A percentile compares a stretch with the other conserved stretches of the same genome.
Evolutionary conservation across 2,888 invertebrate genomes (phyloP).

Genomic region (Rhabditophanes sp.): DNA sequence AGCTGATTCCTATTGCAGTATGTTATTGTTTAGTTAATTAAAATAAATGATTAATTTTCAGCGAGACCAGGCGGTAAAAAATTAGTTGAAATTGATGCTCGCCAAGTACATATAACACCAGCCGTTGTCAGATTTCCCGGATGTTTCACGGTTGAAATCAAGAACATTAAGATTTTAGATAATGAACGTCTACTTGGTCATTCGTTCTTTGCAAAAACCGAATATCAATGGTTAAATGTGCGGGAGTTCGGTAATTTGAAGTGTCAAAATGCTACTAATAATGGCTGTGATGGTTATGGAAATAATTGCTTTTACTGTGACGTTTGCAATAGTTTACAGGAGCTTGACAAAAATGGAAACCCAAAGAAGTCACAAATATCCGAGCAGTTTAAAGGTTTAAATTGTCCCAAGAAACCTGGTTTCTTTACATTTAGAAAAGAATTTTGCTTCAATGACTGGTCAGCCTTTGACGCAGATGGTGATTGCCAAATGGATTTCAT

Average conservation of each 20-base stretch:
- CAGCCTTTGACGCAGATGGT: slow-evolving; percentile 38
- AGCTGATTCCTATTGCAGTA: slow-evolving; percentile 41
- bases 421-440: slow-evolving; percentile 40
- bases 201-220: slow-evolving; percentile 41
- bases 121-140: slow-evolving; percentile 42
- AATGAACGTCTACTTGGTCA: not conserved
- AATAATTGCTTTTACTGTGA: slow-evolving; percentile 44
- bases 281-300: slow-evolving; percentile 43
- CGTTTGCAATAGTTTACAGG: slow-evolving; percentile 35
- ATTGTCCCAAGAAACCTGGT: slow-evolving; percentile 37
- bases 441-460: slow-evolving; percentile 44
- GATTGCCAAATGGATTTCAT: slow-evolving; percentile 43
- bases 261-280: slow-evolving; percentile 39
- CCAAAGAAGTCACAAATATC: slow-evolving; percentile 12
- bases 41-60: slow-evolving; percentile 14
- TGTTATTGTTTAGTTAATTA: slow-evolving; percentile 11
- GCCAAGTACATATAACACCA: slow-evolving; percentile 36
- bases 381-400: slow-evolving; percentile 28
- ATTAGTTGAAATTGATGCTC: slow-evolving; percentile 34
- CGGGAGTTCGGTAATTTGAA: slow-evolving; percentile 39
- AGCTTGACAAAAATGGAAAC: slow-evolving; percentile 17
- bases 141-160: slow-evolving; percentile 42
- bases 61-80: slow-evolving; percentile 34
- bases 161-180: slow-evolving; percentile 24
- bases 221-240: slow-evolving; percentile 44